phyloP scores from a whole-genome alignment of 2,113 vertebrate species.

The Climacteris rufus region DNA sequence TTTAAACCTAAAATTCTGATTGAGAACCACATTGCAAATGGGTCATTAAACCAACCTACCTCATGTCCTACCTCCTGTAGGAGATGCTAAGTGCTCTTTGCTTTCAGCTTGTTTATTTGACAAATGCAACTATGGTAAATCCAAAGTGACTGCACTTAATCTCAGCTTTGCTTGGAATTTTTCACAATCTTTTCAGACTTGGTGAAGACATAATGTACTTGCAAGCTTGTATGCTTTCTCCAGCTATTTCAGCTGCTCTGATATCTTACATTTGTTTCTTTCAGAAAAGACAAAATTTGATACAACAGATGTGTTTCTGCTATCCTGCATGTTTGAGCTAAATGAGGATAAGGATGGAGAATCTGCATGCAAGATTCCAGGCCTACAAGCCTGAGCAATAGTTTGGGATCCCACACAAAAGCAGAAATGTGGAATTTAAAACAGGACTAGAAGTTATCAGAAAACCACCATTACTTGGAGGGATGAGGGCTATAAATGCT shows the following conservation, averaged over 20 bases:
- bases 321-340: neutral
- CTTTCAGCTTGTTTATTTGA: neutral
- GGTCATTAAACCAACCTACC: neutral
- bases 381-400: neutral
- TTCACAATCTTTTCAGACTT: neutral
- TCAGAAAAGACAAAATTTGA: neutral
- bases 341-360: neutral
- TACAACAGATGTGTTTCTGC: neutral
- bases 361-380: neutral
- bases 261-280: neutral
- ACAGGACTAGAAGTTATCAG: neutral
- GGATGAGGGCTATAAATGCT: neutral
- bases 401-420: neutral
- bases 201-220: neutral
- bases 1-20: neutral
- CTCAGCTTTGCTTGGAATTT: neutral
- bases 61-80: neutral
- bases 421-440: neutral
- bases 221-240: neutral
- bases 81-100: neutral
- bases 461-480: neutral
- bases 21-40: neutral
- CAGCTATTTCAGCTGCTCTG: neutral
- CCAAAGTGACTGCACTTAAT: neutral
- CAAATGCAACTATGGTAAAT: neutral